Base-by-base conservation (phyloP, 2,797 vertebrate species). In the Thripadectes ignobilis region DNA sequence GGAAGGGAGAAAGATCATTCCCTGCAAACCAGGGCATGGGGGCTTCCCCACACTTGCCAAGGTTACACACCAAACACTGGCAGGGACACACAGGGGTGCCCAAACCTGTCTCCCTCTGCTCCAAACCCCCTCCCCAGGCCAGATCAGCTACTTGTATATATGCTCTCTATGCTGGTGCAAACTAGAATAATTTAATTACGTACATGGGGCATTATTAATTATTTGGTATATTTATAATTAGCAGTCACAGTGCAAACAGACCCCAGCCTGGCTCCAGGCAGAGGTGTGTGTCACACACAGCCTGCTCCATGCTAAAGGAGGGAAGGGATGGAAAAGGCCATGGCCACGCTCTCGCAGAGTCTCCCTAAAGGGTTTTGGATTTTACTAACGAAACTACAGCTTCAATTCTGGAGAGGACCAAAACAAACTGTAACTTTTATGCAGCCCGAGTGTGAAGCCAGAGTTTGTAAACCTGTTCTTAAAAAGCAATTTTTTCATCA, bases 291-390 rank as follows among this genome's bases (percentile, higher is more conserved):
- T 21, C 72, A 39, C 46, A 46, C 66, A 16, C 34, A 39, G 58
- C 43, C 77, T 26, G 52, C 49, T 79, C 87, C 89, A 2, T 0
- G 23, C 26, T 0, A 8, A 22, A 24, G 29, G 68, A 75, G 49
- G 49, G 15, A n/a, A 24, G 30, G 0, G 49, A 57, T 6, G 43
- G 63, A 30, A 6, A 0, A 10, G 41, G 34, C 16, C 65, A 22
- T 1, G 17, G 54, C 34, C 74, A 59, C 0, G 0, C 19, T 52
- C 10, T 45, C 61, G 5, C 49, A 49, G 51, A 16, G 32, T 22
- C 19, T 74, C 23, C 59, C 55, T 39, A 7, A 46, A 84, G 19
- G 21, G 8, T 73, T 8, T 36, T 51, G 30, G n/a, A 26, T 76
- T 87, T 89, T 22, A 46, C n/a, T 29, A 14, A 62, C 23, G n/a